Percentiles rank a stretch among this genome's conserved stretches.
Evolutionary conservation across 2,888 invertebrate species (phyloP).

Genomic region (Leistus spinibarbis): DNA sequence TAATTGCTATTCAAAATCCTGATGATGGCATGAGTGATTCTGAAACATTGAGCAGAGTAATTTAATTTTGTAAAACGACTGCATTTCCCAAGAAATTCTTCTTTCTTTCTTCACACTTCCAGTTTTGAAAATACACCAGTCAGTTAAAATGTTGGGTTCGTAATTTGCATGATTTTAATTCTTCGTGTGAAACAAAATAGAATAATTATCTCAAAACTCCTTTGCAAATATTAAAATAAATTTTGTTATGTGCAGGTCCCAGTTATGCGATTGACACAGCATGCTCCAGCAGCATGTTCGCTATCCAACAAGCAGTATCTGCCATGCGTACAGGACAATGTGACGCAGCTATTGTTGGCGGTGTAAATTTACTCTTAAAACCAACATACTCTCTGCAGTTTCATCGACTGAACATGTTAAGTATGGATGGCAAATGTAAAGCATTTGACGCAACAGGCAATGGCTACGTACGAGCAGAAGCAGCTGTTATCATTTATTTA

Average conservation of each 20-base stretch:
- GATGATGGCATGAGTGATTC: no score
- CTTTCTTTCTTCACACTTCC: no score
- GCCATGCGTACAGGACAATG: constrained; percentile 90
- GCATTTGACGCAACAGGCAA: constrained; percentile 91
- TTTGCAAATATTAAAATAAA: neutral
- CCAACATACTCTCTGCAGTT: constrained; percentile 93
- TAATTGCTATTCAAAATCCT: no score
- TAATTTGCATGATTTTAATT: no score
- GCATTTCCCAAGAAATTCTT: no score
- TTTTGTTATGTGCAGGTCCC: constrained; percentile 65
- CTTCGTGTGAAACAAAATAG: no score
- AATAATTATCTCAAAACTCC: no score
- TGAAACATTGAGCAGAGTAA: no score
- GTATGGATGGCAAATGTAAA: constrained; percentile 85
- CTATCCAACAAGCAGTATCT: constrained; percentile 82
- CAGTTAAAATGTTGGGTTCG: no score
- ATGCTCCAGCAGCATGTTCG: constrained; percentile 93
- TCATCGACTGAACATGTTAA: constrained; percentile 91
- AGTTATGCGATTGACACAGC: constrained; percentile 97
- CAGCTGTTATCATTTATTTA: constrained; percentile 79
- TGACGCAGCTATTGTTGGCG: constrained; percentile 95
- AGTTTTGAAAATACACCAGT: neutral
- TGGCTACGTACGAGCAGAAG: constrained; percentile 93
- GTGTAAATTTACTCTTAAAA: constrained; percentile 86
- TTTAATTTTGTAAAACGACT: no score